Base-by-base conservation (phyloP, 1,140 invertebrate genomes). In the Steinernema feltiae region DNA sequence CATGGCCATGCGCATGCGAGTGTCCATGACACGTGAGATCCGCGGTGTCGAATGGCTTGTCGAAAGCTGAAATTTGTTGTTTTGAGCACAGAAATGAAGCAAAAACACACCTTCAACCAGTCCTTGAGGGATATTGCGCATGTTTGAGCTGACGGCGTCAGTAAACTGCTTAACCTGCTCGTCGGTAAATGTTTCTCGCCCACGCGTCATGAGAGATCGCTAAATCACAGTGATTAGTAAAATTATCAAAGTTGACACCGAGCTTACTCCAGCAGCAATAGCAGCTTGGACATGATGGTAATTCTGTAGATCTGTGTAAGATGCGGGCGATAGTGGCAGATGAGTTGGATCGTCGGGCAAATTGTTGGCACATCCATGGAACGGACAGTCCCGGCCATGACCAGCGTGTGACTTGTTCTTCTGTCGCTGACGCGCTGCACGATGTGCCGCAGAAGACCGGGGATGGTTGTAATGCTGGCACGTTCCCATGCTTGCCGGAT, bases 121-220 rank as follows among this genome's bases (percentile, higher is more conserved):
- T n/a, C 53, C 53, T 21, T 63, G 53, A 27, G 35, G 35, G 7
- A 41, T 41, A 41, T 27, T 27, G 12, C 53, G 7, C 24, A 63
- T 63, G 24, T 63, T 63, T 3, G 15, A n/a, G 53, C 53, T 63
- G 3, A 63, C 53, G 7, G 53, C 53, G 24, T 63, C 53, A 7
- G 53, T 63, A 27, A 63, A 63, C 24, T 63, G 53, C 53, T 63
- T 63, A 7, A 63, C 53, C 53, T 63, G 53, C 24, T 63, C 53
- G 24, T 63, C 53, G 7, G 53, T 63, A 17, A 63, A 7, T 21
- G 53, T 15, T 21, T 63, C 53, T 17, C 53, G 15, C 3, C 53
- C 53, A 15, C 53, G 15, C 24, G 53, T 63, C 53, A 63, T 63
- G 7, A 63, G 24, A 3, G 53, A 63, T 63, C 53, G 12, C 53